phyloP scores from a whole-genome alignment of 1,140 invertebrate species.

The Bactericera cockerelli region DNA sequence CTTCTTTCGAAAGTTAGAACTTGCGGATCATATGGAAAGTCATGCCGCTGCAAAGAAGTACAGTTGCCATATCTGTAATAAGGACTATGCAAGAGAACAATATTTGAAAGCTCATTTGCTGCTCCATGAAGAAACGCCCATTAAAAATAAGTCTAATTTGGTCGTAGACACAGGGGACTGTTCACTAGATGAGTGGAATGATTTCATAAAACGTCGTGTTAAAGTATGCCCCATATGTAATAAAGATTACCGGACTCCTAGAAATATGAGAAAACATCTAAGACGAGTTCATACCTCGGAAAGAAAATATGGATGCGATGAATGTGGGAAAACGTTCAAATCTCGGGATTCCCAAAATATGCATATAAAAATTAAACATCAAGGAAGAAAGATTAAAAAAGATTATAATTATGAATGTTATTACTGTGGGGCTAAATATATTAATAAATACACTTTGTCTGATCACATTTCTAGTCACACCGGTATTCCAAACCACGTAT shows the following conservation, averaged over 20 bases:
- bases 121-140: neutral
- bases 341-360: neutral
- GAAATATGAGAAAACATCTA: neutral
- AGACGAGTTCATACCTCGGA: conserved; percentile 43
- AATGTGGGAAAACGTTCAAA: conserved; percentile 16
- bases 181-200: neutral
- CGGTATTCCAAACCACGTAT: neutral
- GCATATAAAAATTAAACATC: neutral
- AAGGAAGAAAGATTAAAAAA: neutral
- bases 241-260: neutral
- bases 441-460: neutral
- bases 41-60: neutral
- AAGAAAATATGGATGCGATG: conserved; percentile 13
- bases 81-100: neutral
- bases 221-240: neutral
- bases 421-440: neutral
- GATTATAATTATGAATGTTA: neutral
- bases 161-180: neutral
- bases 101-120: neutral
- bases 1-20: neutral
- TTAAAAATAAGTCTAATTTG: neutral
- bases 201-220: neutral
- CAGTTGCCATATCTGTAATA: neutral
- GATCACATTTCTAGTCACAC: neutral
- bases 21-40: neutral